Base-by-base conservation (phyloP, 2,113 vertebrate species). In the Pteronura brasiliensis region DNA sequence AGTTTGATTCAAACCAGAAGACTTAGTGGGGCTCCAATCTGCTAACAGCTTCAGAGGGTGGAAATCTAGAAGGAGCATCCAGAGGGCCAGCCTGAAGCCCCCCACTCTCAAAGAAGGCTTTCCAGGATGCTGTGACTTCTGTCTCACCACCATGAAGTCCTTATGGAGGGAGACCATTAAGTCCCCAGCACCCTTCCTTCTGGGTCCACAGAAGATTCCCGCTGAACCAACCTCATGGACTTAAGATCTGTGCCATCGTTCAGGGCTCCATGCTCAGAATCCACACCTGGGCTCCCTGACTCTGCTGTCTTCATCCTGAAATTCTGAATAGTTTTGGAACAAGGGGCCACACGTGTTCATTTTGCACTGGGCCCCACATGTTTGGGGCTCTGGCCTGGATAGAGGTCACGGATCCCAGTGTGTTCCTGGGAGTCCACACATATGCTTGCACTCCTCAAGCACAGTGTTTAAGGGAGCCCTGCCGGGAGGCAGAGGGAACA, bases 251-350 rank as follows among this genome's bases (percentile, higher is more conserved):
- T 25, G n/a, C 36, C 0, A 13, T 55, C 7, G 1, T 7, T 8
- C 20, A 29, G 61, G 44, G 29, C 11, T n/a, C 69, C 12, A 18
- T 8, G 14, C 13, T 34, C 10, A 29, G 82, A 44, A 79, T 5
- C 3, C 4, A 10, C 0, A 0, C 3, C 6, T 36, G 47, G 6
- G 44, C 63, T 34, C 31, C 21, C 67, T 69, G 34, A 36, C 29
- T 47, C 36, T 39, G 7, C 29, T 9, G 4, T 47, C 1, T 4
- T 44, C n/a, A 2, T 47, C 29, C 44, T 63, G 52, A 61, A 89
- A 47, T n/a, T 77, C 88, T 47, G 74, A 29, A 39, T 4, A 15
- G 10, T 63, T 72, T 92, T 67, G 55, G 15, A 92, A 23, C 67
- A 42, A 69, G 18, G 27, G 52, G 21, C 14, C 1, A 6, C 8